Percentiles rank a stretch among this genome's conserved stretches.
Conservation (phyloP, 2,888 invertebrate species). For the Acrobasis consociella region DNA sequence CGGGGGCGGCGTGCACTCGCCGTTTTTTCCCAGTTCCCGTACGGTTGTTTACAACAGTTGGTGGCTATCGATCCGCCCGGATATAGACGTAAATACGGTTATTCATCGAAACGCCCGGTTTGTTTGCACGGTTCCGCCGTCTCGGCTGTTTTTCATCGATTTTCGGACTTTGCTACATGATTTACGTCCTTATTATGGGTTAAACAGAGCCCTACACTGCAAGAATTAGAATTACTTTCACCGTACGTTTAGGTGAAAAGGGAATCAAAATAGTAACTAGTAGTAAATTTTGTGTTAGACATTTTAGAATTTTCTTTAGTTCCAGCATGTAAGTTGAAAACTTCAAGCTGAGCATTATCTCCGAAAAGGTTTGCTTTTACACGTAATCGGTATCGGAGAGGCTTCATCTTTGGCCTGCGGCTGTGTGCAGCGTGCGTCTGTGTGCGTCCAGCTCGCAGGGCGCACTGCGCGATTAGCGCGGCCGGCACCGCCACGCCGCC, state of each 20-base stretch:
- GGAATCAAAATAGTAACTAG: too few species aligned
- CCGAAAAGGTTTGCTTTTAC: slow-evolving; percentile 62
- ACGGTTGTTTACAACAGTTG: slow-evolving; percentile 79
- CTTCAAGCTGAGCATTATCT: slow-evolving; percentile 44
- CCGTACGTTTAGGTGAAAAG: too few species aligned
- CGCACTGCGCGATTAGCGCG: slow-evolving; percentile 78
- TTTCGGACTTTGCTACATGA: slow-evolving; percentile 38
- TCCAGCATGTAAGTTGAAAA: too few species aligned
- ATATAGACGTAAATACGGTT: slow-evolving; percentile 68
- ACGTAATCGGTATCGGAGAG: slow-evolving; percentile 50
- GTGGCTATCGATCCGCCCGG: slow-evolving; percentile 76
- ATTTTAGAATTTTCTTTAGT: too few species aligned
- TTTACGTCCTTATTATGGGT: background rate
- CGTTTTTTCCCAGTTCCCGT: slow-evolving; percentile 68
- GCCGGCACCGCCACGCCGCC: slow-evolving; percentile 75
- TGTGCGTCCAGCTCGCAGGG: slow-evolving; percentile 69
- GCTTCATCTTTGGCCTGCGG: slow-evolving; percentile 43
- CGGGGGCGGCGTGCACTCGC: slow-evolving; percentile 61
- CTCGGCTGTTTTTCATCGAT: slow-evolving; percentile 73
- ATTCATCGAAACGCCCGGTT: slow-evolving; percentile 59
- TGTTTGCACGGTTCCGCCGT: slow-evolving; percentile 52
- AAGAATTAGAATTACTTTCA: too few species aligned
- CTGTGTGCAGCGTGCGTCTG: slow-evolving; percentile 49
- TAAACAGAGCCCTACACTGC: too few species aligned
- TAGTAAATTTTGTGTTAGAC: too few species aligned